phyloP scores from a whole-genome alignment of 2,113 vertebrate genomes.

The Scopus umbretta region DNA sequence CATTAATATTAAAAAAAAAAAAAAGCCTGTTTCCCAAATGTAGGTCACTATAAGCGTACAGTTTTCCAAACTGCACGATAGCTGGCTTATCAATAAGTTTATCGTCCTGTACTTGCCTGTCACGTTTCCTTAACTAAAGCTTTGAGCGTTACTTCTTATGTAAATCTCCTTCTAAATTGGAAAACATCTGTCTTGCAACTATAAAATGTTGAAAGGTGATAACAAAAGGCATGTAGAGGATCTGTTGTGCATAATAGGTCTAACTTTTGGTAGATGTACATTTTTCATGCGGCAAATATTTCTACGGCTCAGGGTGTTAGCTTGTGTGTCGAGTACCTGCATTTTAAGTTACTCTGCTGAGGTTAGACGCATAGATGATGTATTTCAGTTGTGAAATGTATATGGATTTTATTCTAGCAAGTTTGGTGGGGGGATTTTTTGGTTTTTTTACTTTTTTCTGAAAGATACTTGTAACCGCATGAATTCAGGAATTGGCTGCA shows the following conservation, averaged over 20 bases:
- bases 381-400: neutral
- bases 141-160: neutral
- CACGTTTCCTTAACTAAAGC: neutral
- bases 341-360: neutral
- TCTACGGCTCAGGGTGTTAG: neutral
- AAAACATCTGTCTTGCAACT: neutral
- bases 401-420: neutral
- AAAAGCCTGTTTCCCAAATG: neutral
- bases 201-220: neutral
- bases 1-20: neutral
- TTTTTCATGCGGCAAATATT: neutral
- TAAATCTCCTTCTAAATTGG: neutral
- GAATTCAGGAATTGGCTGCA: neutral
- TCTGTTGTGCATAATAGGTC: neutral
- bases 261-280: neutral
- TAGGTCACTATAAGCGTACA: neutral
- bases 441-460: neutral
- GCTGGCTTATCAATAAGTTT: slow-evolving; percentile 16
- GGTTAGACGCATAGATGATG: neutral
- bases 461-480: neutral
- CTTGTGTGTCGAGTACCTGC: neutral
- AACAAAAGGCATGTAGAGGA: neutral
- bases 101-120: neutral
- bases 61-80: neutral
- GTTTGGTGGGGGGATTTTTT: neutral